Base-by-base conservation (phyloP, 2,113 vertebrate genomes). In the Ammodytes marinus region DNA sequence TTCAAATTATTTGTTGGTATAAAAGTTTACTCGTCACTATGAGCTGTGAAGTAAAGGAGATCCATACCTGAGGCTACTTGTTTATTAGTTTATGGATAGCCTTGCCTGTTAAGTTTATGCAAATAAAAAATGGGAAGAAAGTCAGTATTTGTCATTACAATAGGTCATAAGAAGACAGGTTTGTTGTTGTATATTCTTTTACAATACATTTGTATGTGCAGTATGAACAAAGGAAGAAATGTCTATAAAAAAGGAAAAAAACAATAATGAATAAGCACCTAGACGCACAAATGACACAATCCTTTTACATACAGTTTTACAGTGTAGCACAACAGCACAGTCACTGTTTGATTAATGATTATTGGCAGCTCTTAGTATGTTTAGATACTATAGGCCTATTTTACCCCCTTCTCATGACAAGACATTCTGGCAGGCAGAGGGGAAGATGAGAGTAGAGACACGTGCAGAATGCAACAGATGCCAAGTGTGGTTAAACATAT, bases 311-410 rank as follows among this genome's bases (percentile, higher is more conserved):
- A 55, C 6, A 13, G 27, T 77, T 53, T 60, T 45, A 52, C 8
- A 49, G 46, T 78, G 43, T 57, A 57, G 46, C 43, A 8, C 8
- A 37, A 35, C 59, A 39, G 57, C 52, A 72, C 63, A 64, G 47
- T 70, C 15, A 8, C 40, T 77, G 77, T 49, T 15, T 27, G 27
- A 27, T 27, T 27, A 27, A 27, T 27, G 27, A 27, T 27, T 27
- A 27, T 27, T 27, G 27, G 76, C 54, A 68, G 58, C 74, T 82
- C 72, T 66, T 17, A 35, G 46, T 70, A 61, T 46, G 39, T 85
- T 83, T 88, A 88, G 86, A 89, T 69, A 47, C 79, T 83, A 73
- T 63, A 40, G 74, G 87, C 54, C 63, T 86, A 86, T 92, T 94
- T 93, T n/a, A 54, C 73, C 75, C 74, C 86, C 61, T 74, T 86